Conservation (phyloP, 2,888 invertebrate genomes). For the Catocala fraxini region DNA sequence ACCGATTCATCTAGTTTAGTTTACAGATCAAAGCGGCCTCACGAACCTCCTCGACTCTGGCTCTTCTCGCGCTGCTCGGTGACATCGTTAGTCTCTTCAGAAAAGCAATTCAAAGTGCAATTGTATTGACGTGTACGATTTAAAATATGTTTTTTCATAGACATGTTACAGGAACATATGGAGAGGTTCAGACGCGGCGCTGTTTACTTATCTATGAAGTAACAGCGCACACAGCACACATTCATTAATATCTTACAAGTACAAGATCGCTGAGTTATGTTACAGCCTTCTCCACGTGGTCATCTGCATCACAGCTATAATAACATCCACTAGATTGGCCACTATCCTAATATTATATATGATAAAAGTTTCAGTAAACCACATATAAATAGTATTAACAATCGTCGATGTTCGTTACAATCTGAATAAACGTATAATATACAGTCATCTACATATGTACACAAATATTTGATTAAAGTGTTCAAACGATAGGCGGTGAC, state of each 20-base stretch:
- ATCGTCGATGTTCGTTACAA: constrained; percentile 19
- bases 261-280: constrained; percentile 11
- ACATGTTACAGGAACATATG: constrained; percentile 5
- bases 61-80: neutral
- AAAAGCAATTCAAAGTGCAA: neutral
- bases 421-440: constrained; percentile 4
- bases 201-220: neutral
- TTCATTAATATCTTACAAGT: constrained; percentile 5
- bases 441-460: neutral
- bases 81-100: constrained; percentile 15
- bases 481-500: neutral
- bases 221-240: neutral
- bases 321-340: constrained; percentile 21
- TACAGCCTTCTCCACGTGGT: constrained; percentile 15
- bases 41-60: constrained; percentile 3
- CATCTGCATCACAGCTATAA: constrained; percentile 39
- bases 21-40: constrained; percentile 27
- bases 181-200: no score
- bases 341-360: constrained; percentile 26
- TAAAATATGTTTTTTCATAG: neutral
- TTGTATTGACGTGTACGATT: no score
- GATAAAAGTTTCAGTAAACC: constrained; percentile 6
- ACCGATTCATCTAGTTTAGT: constrained; percentile 40
- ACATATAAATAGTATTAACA: constrained; percentile 7
- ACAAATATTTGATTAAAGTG: constrained; percentile 3